These are phyloP conservation scores for Leptarthrus brevirostris DNA, from an alignment of 2,888 invertebrate species.

Conservation along the genomic window DNA sequence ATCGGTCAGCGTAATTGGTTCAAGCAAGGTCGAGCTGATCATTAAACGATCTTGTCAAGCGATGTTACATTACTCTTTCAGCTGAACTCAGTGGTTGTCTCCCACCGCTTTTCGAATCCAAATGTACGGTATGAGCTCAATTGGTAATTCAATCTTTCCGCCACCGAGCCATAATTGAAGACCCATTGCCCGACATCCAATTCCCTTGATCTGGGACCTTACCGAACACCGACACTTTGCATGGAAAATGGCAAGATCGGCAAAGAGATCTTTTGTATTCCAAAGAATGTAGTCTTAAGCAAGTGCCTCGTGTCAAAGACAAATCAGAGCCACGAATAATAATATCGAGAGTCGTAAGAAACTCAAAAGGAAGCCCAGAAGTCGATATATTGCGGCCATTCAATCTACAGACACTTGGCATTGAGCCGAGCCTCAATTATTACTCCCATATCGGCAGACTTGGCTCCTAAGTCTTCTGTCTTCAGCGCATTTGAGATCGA, in stretches of 20 bases:
- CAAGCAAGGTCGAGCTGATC: constrained; percentile 37
- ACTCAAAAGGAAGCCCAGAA: constrained; percentile 29
- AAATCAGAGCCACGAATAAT: constrained; percentile 15
- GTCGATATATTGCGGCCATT: neutral
- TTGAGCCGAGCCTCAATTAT: constrained; percentile 26
- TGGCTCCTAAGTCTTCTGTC: neutral
- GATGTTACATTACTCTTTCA: neutral
- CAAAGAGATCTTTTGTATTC: constrained; percentile 8
- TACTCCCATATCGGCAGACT: neutral
- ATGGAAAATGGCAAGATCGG: neutral
- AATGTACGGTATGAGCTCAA: neutral
- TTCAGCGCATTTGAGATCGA: too few species aligned
- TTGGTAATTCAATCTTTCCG: neutral
- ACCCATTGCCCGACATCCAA: constrained; percentile 39
- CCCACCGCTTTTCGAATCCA: neutral
- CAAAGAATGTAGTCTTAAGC: neutral
- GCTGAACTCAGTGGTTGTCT: neutral
- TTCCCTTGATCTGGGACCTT: constrained; percentile 9
- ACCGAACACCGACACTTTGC: neutral
- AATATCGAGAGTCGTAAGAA: neutral
- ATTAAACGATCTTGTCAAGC: constrained; percentile 8
- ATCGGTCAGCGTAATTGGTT: constrained; percentile 44
- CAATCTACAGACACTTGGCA: neutral
- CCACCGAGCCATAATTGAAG: constrained; percentile 14
- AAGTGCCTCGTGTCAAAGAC: constrained; percentile 21